These are phyloP conservation scores for Xanthorhoe spadicearia DNA, from an alignment of 2,888 invertebrate species.

Conservation along the genomic window DNA sequence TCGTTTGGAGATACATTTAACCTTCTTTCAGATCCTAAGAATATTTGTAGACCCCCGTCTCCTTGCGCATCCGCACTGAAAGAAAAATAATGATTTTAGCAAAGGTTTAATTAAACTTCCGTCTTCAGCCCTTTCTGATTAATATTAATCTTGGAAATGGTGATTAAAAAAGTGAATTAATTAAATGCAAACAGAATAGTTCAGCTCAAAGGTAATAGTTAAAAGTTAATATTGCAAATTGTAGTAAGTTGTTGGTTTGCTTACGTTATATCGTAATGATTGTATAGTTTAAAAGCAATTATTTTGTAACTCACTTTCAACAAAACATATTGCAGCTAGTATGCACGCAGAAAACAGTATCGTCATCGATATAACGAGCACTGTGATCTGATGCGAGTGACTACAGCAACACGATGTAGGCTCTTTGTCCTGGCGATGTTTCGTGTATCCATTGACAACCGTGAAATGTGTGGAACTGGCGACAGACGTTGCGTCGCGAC, in stretches of 20 bases:
- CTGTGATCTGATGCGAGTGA: conserved; percentile 91
- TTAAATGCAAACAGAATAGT: neutral
- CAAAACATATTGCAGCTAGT: conserved; percentile 91
- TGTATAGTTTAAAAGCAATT: conserved; percentile 4
- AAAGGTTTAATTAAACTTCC: too few relatives aligned
- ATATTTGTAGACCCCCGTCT: conserved; percentile 81
- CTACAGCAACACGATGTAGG: conserved; percentile 89
- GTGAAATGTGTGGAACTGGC: conserved; percentile 95
- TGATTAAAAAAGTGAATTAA: neutral
- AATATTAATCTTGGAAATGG: neutral
- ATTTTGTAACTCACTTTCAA: conserved; percentile 89
- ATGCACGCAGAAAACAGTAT: conserved; percentile 92
- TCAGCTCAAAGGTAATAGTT: neutral
- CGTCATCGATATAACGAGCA: conserved; percentile 93
- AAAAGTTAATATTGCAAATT: neutral
- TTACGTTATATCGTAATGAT: too few relatives aligned
- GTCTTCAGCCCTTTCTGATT: too few relatives aligned
- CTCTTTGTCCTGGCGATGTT: conserved; percentile 86
- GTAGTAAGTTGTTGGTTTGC: too few relatives aligned
- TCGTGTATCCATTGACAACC: conserved; percentile 91
- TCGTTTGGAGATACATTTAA: conserved; percentile 32
- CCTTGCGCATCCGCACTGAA: conserved; percentile 82
- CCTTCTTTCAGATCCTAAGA: conserved; percentile 56
- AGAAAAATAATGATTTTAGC: conserved; percentile 50
- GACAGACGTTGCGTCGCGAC: conserved; percentile 88